Evolutionary conservation across 1,140 invertebrate species (phyloP).

Genomic region (Drosophila watanabei): DNA sequence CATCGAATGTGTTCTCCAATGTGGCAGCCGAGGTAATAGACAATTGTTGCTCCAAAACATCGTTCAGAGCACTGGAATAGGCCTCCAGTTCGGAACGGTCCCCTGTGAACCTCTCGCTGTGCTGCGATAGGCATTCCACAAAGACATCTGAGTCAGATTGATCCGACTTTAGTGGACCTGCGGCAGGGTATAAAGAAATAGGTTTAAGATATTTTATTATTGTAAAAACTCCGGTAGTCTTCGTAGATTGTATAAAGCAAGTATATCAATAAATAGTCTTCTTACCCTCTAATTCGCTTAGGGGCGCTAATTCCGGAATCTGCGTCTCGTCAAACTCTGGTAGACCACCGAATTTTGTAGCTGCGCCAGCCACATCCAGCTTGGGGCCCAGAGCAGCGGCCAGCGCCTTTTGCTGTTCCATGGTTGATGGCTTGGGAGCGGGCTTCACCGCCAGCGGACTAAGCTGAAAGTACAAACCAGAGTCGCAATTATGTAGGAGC

Average conservation of each 20-base stretch:
- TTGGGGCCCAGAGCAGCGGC: conserved; percentile 35
- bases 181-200: not conserved
- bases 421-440: conserved; percentile 36
- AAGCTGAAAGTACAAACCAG: conserved; percentile 40
- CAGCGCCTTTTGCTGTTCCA: conserved; percentile 65
- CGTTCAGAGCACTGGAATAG: conserved; percentile 72
- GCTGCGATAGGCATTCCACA: conserved; percentile 69
- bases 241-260: not conserved
- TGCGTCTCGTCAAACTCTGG: conserved; percentile 68
- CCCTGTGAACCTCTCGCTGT: conserved; percentile 42
- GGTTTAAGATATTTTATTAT: not conserved
- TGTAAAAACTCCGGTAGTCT: not conserved
- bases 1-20: conserved; percentile 39
- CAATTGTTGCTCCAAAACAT: conserved; percentile 58
- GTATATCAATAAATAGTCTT: not conserved
- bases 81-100: conserved; percentile 67
- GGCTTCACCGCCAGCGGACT: conserved; percentile 67
- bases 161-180: conserved; percentile 42
- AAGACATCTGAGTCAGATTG: conserved; percentile 75
- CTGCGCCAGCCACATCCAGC: conserved; percentile 6
- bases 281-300: conserved; percentile 62
- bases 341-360: conserved; percentile 51
- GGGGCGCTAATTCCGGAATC: conserved; percentile 59
- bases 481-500: conserved; percentile 26
- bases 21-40: conserved; percentile 36